phyloP scores from a whole-genome alignment of 2,797 vertebrate species.

The Fratercula arctica region DNA sequence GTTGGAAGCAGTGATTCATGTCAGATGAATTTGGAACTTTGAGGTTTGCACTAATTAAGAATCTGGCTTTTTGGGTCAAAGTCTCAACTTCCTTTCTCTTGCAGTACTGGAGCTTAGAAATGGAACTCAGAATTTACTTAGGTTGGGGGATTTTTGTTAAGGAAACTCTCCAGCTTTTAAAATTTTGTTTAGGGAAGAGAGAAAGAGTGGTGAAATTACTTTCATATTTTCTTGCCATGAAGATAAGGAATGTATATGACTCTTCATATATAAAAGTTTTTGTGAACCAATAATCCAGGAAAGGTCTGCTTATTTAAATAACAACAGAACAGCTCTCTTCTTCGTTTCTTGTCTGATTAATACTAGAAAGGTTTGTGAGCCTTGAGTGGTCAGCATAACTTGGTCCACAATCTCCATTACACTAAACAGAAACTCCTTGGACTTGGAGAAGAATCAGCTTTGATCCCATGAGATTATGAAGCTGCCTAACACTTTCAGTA shows the following conservation, averaged over 20 bases:
- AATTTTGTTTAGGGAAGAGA: background rate
- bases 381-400: background rate
- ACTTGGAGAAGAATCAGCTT: background rate
- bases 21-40: background rate
- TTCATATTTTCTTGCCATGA: background rate
- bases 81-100: background rate
- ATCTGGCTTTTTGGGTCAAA: background rate
- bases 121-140: background rate
- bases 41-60: background rate
- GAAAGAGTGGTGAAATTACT: background rate
- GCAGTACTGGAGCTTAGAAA: background rate
- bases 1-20: background rate
- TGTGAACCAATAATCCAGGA: background rate
- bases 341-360: background rate
- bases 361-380: background rate
- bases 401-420: background rate
- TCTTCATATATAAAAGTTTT: background rate
- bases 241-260: background rate
- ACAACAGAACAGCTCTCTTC: background rate
- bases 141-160: background rate
- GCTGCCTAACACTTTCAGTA: background rate
- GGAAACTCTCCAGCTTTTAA: background rate
- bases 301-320: background rate
- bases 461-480: background rate
- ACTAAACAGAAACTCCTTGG: background rate